Evolutionary conservation across 2,888 invertebrate species (phyloP), one percentile per base, ranked within the genome.

Genomic region (Cyclophora albipunctata): DNA sequence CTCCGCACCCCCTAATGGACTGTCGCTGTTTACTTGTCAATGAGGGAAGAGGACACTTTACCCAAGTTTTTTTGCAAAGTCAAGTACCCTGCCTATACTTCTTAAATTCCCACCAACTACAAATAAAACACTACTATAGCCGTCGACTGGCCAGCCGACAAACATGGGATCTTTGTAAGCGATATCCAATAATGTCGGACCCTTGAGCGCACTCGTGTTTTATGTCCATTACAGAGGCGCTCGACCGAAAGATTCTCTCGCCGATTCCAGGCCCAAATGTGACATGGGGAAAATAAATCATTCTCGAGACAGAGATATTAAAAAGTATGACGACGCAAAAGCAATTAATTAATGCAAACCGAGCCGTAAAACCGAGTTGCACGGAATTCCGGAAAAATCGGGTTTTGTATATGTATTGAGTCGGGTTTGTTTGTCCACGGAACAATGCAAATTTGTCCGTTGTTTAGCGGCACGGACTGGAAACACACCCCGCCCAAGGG

Each of bases 171-270:
- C 68, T 71, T 75, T 74, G 77, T 80, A 77, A 82, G 69, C 73
- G 78, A 81, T 80, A 81, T 77, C 76, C 73, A 77, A 82, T 81
- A 82, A 76, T 66, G 75, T 55, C 57, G 63, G 60, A 67, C 67
- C 71, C 67, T 73, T 61, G 59, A 64, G 66, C 66, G 63, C 58
- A 60, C 61, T 70, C 64, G 62, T 66, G 68, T 75, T 76, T 71
- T 66, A 71, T 64, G 60, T 68, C 70, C 64, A 69, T 75, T 73
- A 75, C 62, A 66, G 61, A 60, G 55, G 57, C 60, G 53, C 56
- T 56, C 55, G 54, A 62, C 61, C 58, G 56, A 63, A 56, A 63
- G 59, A 68, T 67, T 67, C 60, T 58, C 45, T 57, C 49, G 52
- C 52, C 48, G 51, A 45, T 57, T 54, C 55, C 58, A 57, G 52